A percentile compares a stretch with the other conserved stretches of the same genome.
Conservation (phyloP, 2,797 vertebrate genomes). For the Sciurus vulgaris region DNA sequence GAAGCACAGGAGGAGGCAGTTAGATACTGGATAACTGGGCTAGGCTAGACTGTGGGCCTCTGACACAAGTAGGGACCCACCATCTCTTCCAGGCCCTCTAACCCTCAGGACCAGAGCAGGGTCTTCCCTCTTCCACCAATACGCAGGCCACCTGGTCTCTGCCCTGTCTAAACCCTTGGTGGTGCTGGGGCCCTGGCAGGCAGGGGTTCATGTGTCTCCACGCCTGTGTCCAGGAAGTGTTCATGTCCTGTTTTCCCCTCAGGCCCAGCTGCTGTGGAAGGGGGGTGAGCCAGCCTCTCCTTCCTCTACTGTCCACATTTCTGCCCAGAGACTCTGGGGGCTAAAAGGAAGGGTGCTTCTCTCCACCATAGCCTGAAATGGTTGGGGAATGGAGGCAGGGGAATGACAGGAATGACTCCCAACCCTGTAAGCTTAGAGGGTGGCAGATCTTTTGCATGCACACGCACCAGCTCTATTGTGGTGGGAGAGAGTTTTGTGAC, state of each 20-base stretch:
- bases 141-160: not conserved
- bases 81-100: not conserved
- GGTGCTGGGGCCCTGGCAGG: not conserved
- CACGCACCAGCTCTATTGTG: not conserved
- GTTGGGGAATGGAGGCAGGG: not conserved
- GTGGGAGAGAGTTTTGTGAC: not conserved
- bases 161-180: not conserved
- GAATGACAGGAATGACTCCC: not conserved
- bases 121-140: not conserved
- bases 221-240: constrained; percentile 74
- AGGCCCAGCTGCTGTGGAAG: constrained; percentile 7
- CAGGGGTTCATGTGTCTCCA: constrained; percentile 30
- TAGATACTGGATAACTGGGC: not conserved
- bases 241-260: constrained; percentile 80
- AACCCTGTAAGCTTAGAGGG: not conserved
- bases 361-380: not conserved
- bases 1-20: not conserved
- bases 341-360: not conserved
- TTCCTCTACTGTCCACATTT: constrained; percentile 8
- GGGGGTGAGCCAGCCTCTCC: constrained; percentile 8
- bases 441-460: not conserved
- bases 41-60: not conserved
- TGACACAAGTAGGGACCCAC: not conserved
- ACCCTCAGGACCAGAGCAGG: not conserved
- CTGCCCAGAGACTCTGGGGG: constrained; percentile 42